phyloP scores from a whole-genome alignment of 2,113 vertebrate species.

The Phaetusa simplex region DNA sequence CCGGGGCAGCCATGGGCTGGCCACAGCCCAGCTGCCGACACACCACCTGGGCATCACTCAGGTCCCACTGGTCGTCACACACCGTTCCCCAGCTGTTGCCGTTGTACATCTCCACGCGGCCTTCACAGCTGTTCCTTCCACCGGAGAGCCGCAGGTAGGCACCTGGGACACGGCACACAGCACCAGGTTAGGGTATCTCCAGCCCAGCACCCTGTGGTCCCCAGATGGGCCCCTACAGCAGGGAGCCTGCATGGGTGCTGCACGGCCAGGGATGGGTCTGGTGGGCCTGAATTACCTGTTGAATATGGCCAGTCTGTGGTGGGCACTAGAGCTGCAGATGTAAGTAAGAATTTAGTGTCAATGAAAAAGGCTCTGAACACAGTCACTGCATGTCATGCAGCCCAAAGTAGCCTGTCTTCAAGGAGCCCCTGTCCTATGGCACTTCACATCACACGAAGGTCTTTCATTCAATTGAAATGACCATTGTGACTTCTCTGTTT shows the following conservation, averaged over 20 bases:
- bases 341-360: neutral
- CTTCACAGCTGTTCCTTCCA: neutral
- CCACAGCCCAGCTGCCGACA: slow-evolving; percentile 85
- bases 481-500: accelerated
- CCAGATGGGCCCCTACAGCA: accelerated
- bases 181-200: neutral
- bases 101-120: neutral
- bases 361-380: neutral
- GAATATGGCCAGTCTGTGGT: accelerated
- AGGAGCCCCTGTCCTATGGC: accelerated
- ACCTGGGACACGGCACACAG: neutral
- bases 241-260: neutral
- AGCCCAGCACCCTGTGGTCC: accelerated
- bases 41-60: slow-evolving; percentile 79
- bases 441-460: accelerated
- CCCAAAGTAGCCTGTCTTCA: accelerated
- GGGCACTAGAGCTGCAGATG: accelerated
- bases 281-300: neutral
- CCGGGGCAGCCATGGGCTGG: accelerated
- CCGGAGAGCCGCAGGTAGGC: neutral
- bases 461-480: neutral
- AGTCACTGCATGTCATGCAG: accelerated
- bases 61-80: neutral
- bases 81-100: neutral
- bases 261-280: too few species aligned